Evolutionary conservation across 1,140 invertebrate genomes (phyloP), one percentile per base, ranked within the genome.

Genomic region (Ooceraea biroi): DNA sequence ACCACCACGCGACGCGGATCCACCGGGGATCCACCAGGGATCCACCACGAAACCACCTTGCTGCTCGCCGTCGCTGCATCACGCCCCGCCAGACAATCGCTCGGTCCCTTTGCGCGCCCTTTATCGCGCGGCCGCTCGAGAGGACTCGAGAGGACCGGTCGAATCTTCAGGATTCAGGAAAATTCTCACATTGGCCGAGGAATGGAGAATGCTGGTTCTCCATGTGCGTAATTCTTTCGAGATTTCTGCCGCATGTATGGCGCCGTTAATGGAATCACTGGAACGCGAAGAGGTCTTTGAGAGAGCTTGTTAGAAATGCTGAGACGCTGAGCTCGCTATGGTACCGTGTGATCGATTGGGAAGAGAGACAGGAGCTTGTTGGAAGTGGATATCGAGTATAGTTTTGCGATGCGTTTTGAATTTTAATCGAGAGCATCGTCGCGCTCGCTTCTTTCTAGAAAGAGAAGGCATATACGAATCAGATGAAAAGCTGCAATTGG

Each of bases 1-100:
- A 92, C 93, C 93, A 92, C 88, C 93, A 92, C 88, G 87, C 91
- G 76, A 91, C 89, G 71, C 91, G 90, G 92, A 93, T 91, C 92
- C 87, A 71, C 66, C 72, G 7, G 36, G 36, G 36, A 36, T 36
- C 92, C 87, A 71, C 66, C 72, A 36, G 36, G 36, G 36, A 36
- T 36, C 92, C 87, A 71, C 65, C 76, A 78, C 63, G 58, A 88
- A 88, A 88, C 82, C 71, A 82, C 72, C 66, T 73, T 60, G 52
- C 61, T 58, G 25, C 55, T 7, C 52, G 73, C 61, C 36, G 7
- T 36, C 7, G 36, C 36, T 55, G 52, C 52, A 36, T 7, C 57
- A 66, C 66, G 50, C 46, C 48, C 57, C 22, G n/a, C n/a, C n/a
- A n/a, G n/a, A 22, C 52, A 7, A 58, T 12, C 30, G 27, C 22